A percentile compares a stretch with the other conserved stretches of the same genome.
Evolutionary conservation across 2,113 vertebrate species (phyloP).

Genomic region (Podarcis raffonei): DNA sequence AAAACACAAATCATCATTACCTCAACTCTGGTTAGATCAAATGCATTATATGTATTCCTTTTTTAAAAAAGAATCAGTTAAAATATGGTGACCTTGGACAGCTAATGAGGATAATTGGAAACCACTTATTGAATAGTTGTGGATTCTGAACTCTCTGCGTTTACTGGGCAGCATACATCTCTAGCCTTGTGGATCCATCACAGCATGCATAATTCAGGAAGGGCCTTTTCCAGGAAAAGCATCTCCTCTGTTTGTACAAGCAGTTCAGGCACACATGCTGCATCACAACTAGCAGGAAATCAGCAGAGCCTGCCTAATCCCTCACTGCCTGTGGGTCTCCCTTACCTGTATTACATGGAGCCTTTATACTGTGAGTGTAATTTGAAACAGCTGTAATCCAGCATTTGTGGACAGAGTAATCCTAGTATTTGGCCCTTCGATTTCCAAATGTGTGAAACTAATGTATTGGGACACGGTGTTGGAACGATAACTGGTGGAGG

Average conservation of each 20-base stretch:
- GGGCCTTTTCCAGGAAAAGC: neutral
- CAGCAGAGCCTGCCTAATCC: conserved; percentile 24
- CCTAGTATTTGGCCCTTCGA: conserved; percentile 27
- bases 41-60: neutral
- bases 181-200: neutral
- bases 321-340: neutral
- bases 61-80: neutral
- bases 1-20: neutral
- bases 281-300: conserved; percentile 25
- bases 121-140: neutral
- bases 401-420: conserved; percentile 33
- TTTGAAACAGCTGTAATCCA: conserved; percentile 37
- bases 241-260: neutral
- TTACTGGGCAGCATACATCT: conserved; percentile 13
- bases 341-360: conserved; percentile 10
- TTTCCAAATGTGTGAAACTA: conserved; percentile 17
- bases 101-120: neutral
- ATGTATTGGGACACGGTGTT: neutral
- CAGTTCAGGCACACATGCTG: conserved; percentile 4
- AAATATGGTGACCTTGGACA: neutral
- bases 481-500: neutral
- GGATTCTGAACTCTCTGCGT: neutral
- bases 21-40: neutral
- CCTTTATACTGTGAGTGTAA: conserved; percentile 49
- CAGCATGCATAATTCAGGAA: conserved; percentile 5